Evolutionary conservation across 2,797 vertebrate species (phyloP).

Genomic region (Xerus rutilus): DNA sequence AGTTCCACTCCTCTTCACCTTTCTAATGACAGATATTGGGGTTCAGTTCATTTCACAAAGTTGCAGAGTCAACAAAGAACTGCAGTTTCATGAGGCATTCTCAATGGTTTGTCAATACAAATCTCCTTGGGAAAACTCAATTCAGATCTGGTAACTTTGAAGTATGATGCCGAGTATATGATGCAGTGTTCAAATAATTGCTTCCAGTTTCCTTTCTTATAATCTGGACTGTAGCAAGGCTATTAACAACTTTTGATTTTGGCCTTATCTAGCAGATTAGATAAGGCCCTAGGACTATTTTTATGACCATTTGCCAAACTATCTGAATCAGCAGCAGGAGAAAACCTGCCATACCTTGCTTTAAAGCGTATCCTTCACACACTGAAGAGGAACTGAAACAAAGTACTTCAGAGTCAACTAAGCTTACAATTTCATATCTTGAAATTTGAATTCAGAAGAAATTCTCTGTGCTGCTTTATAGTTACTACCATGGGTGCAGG

Average conservation of each 20-base stretch:
- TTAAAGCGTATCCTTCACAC: background rate
- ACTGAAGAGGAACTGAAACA: slow-evolving; percentile 75
- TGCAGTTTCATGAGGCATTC: background rate
- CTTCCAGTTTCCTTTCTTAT: slow-evolving; percentile 6
- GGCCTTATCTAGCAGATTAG: slow-evolving; percentile 8
- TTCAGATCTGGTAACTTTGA: background rate
- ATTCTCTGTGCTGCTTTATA: background rate
- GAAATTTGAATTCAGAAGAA: slow-evolving; percentile 47
- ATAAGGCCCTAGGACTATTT: background rate
- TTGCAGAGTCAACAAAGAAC: background rate
- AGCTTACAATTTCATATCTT: slow-evolving; percentile 71
- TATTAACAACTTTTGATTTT: background rate
- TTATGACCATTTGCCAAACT: background rate
- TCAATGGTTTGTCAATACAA: background rate
- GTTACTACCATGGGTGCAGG: background rate
- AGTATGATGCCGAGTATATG: background rate
- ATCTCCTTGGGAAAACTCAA: slow-evolving; percentile 4
- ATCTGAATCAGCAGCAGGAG: background rate
- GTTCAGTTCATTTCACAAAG: background rate
- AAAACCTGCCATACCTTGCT: background rate
- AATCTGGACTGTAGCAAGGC: background rate
- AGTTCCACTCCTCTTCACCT: background rate
- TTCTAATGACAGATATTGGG: background rate
- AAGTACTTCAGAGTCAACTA: slow-evolving; percentile 65
- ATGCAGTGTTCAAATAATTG: background rate